These are phyloP conservation scores for Silurus asotus DNA, from an alignment of 2,113 vertebrate genomes.

Conservation along the genomic window DNA sequence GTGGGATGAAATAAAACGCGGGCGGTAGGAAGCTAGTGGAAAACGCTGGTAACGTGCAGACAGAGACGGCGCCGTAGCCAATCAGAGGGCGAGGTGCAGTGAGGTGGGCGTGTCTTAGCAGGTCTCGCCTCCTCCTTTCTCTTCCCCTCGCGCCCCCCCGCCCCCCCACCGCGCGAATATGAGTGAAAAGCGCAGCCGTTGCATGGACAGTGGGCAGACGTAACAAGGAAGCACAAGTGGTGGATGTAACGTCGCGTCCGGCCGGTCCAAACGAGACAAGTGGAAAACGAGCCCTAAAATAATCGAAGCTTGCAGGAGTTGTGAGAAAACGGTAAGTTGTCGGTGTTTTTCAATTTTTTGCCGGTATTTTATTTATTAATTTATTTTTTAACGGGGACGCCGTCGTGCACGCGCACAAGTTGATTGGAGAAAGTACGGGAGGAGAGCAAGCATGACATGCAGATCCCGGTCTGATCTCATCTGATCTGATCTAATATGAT, in stretches of 20 bases:
- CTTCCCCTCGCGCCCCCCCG: neutral
- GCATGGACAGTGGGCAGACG: slow-evolving; percentile 35
- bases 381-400: too few species aligned
- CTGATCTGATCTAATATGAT: too few species aligned
- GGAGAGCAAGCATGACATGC: slow-evolving; percentile 22
- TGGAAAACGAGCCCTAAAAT: too few species aligned
- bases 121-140: slow-evolving; percentile 60
- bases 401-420: slow-evolving; percentile 9
- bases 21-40: slow-evolving; percentile 77
- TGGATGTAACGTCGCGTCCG: slow-evolving; percentile 12
- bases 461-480: neutral
- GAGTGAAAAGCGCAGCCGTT: slow-evolving; percentile 48
- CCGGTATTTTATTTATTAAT: neutral
- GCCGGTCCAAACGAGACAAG: slow-evolving; percentile 29
- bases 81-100: slow-evolving; percentile 67
- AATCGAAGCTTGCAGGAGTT: neutral
- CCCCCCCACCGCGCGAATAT: slow-evolving; percentile 57
- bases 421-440: slow-evolving; percentile 5
- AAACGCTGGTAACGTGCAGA: slow-evolving; percentile 72
- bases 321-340: slow-evolving; percentile 36
- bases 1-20: slow-evolving; percentile 92
- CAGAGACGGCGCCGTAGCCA: slow-evolving; percentile 69
- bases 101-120: slow-evolving; percentile 70
- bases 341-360: neutral
- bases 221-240: slow-evolving; percentile 51